Conservation (phyloP, 2,888 invertebrate genomes). For the Thelaira solivaga region DNA sequence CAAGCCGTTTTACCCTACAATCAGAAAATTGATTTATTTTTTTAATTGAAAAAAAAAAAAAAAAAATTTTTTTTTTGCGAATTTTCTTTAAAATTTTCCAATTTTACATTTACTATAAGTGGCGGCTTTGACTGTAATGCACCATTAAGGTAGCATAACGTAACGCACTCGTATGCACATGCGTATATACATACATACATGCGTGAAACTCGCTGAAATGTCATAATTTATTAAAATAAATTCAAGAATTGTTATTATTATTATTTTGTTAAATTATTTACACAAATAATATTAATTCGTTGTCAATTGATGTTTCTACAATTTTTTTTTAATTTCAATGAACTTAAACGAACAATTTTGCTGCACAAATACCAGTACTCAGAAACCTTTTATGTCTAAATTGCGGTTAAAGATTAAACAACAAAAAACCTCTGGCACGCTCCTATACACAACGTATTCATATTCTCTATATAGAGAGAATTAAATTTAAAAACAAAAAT, state of each 20-base stretch:
- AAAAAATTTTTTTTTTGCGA: too few relatives aligned
- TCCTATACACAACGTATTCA: background rate
- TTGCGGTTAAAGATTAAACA: slow-evolving; percentile 31
- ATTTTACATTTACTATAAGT: too few relatives aligned
- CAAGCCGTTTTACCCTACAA: too few relatives aligned
- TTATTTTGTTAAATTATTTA: slow-evolving; percentile 5
- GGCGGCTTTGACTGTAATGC: too few relatives aligned
- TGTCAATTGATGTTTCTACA: slow-evolving; percentile 19
- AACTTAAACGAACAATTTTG: slow-evolving; percentile 28
- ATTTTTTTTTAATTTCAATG: slow-evolving; percentile 46
- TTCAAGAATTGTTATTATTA: slow-evolving; percentile 19
- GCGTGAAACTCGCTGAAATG: slow-evolving; percentile 49
- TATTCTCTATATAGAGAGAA: background rate
- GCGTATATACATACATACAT: background rate
- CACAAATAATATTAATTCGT: slow-evolving; percentile 4
- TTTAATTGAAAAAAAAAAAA: too few relatives aligned
- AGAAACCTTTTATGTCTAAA: background rate
- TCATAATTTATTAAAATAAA: slow-evolving; percentile 58
- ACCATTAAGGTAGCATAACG: background rate
- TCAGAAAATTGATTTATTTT: too few relatives aligned
- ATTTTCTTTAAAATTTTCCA: too few relatives aligned
- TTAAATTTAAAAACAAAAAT: slow-evolving; percentile 14
- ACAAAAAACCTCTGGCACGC: slow-evolving; percentile 1
- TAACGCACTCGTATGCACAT: background rate
- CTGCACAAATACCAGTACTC: background rate